Evolutionary conservation across 2,797 vertebrate genomes (phyloP), one percentile per base, ranked within the genome.

Genomic region (Acanthurus lineatus): DNA sequence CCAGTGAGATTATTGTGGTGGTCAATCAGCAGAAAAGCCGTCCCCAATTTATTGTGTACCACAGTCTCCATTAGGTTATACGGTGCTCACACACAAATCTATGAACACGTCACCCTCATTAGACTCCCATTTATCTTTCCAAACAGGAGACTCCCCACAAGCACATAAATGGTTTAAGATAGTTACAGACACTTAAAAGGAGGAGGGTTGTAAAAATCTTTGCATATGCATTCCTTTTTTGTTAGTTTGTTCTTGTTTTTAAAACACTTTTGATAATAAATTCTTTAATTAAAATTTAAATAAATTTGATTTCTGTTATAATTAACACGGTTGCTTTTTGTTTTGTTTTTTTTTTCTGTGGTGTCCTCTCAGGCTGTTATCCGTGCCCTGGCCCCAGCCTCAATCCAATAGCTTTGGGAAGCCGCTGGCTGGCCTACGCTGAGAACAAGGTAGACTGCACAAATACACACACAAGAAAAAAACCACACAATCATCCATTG

Each of bases 361-460:
- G 38, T 87, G 72, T 86, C 47, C 92, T 71, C 94, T 51, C 92
- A 99, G 98, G 98, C 95, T 99, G 98, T 91, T 99, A 96, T 89
- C 98, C 97, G 47, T 99, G 98, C 77, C 97, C 98, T 6, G 98
- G 98, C 83, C 98, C 97, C 84, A 98, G 97, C 90, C 96, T 98
- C 94, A 99, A 99, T 91, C 98, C 98, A 32, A 94, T 99, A 77
- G 97, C 98, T 84, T 94, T 99, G 69, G 98, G 98, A 77, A 97
- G 96, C 82, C 97, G 98, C 73, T 99, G 98, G 98, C 95, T 99
- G 60, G 98, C 98, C 77, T 99, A 99, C 48, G 98, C 98, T 64
- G 98, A 99, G 92, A 99, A 99, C 90, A 99, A 99, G 97, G 98
- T 99, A 95, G 93, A 75, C 45, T 49, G 69, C 48, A 67, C 45